Conservation (phyloP, 2,113 vertebrate species). For the Gasterosteus aculeatus region DNA sequence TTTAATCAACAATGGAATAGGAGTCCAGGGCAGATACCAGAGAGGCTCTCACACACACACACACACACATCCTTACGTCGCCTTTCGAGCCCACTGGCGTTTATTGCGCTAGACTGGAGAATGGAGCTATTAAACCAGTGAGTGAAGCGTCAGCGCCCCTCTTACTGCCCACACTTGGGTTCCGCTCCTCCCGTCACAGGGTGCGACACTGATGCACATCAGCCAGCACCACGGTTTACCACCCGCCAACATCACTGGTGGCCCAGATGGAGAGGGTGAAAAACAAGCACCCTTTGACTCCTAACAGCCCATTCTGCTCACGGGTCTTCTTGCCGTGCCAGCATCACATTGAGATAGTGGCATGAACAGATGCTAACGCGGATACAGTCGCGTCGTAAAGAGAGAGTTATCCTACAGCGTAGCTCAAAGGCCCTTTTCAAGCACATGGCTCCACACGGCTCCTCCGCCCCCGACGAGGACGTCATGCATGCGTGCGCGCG, state of each 20-base stretch:
- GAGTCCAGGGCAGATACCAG: background rate
- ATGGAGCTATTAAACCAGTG: constrained; percentile 60
- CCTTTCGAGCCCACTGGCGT: constrained; percentile 56
- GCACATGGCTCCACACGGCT: background rate
- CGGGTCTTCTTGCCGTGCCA: constrained; percentile 12
- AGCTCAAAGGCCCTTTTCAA: background rate
- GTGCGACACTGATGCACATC: constrained; percentile 42
- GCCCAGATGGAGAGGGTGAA: constrained; percentile 35
- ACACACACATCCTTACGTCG: constrained; percentile 60
- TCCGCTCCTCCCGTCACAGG: constrained; percentile 57
- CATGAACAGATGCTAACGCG: constrained; percentile 27
- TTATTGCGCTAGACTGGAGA: constrained; percentile 50
- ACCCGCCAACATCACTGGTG: constrained; percentile 41
- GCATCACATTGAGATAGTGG: constrained; percentile 45
- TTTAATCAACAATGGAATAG: constrained; percentile 63
- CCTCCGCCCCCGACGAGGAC: constrained; percentile 12
- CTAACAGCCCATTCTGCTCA: constrained; percentile 21
- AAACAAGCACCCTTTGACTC: constrained; percentile 35
- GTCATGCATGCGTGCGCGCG: background rate
- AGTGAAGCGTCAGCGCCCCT: constrained; percentile 44
- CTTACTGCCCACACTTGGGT: constrained; percentile 44
- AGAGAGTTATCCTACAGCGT: background rate
- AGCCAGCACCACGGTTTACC: constrained; percentile 38
- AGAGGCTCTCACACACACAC: constrained; percentile 10
- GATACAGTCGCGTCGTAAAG: constrained; percentile 10